Base-by-base conservation (phyloP, 1,140 invertebrate species). In the Drosophila ohnishii region DNA sequence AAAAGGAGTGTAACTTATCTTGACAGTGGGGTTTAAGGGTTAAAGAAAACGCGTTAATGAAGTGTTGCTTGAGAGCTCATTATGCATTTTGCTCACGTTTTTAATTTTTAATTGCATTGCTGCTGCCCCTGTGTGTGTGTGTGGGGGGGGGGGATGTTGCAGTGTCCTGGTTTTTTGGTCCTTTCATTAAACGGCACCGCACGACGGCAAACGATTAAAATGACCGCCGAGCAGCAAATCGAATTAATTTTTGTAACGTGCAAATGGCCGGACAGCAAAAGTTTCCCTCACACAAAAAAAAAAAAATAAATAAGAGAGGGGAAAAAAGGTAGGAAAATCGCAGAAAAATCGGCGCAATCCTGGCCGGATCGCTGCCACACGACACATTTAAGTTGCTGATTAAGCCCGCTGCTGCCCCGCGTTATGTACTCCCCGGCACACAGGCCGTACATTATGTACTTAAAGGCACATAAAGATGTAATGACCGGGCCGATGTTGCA, bases 171-270 rank as follows among this genome's bases (percentile, higher is more conserved):
- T 61, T 69, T 60, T 42, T 48, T 55, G 51, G 67, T 67, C 75
- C 75, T 87, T 87, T 87, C 83, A 87, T 86, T 86, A 86, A 87
- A 87, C 60, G 69, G 83, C 56, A 85, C 78, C 82, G 62, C 82
- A 78, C 69, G 63, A 61, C 67, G 75, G 76, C 62, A 65, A 76
- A 75, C 76, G 82, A 90, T 90, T 90, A 90, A 90, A 82, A 81
- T 80, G 76, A 90, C 88, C 88, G 79, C 88, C 79, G 83, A 86
- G 75, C 84, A 83, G 75, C 88, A 90, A 90, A 90, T 90, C 84
- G 88, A 90, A 88, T 90, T 90, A 90, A 90, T 90, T 90, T 90
- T 86, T 88, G 88, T 90, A 90, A 90, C 75, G 84, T 82, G 84
- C 74, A 90, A 90, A 90, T 85, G 81, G 74, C 77, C 72, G 79